Conservation (phyloP, 2,797 vertebrate genomes). For the Melanotaenia trifasciata region DNA sequence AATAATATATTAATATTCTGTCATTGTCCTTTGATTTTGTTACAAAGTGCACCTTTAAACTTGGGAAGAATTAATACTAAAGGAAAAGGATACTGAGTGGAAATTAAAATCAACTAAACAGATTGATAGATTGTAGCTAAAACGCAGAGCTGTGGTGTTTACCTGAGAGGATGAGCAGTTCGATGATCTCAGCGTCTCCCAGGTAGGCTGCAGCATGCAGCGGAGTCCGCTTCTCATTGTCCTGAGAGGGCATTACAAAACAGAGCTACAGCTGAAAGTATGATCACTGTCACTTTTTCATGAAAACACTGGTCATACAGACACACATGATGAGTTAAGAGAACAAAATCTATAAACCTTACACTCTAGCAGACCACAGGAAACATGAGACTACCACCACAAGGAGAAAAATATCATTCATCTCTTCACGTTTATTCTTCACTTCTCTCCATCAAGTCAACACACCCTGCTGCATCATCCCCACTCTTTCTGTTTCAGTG, state of each 20-base stretch:
- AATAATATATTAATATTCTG: not conserved
- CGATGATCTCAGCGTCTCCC: conserved; percentile 96
- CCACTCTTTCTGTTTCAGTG: conserved; percentile 30
- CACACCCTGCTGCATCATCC: conserved; percentile 27
- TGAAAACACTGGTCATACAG: not conserved
- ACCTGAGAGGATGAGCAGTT: conserved; percentile 99
- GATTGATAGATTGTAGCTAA: not conserved
- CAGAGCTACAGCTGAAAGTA: conserved; percentile 10
- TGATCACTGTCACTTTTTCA: not conserved
- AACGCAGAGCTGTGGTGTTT: conserved; percentile 40
- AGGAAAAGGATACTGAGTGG: not conserved
- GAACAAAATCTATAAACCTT: conserved; percentile 48
- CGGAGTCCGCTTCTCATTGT: conserved; percentile 96
- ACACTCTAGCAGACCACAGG: conserved; percentile 44
- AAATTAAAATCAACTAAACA: not conserved
- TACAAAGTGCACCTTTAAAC: conserved; percentile 3
- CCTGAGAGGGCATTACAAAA: conserved; percentile 78
- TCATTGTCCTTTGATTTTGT: not conserved
- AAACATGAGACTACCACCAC: conserved; percentile 44
- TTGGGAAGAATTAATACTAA: not conserved
- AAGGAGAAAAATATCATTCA: conserved; percentile 34
- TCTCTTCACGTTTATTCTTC: conserved; percentile 42
- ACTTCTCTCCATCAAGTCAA: conserved; percentile 43
- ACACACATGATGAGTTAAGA: conserved; percentile 3
- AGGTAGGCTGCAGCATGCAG: conserved; percentile 97